Evolutionary conservation across 2,797 vertebrate genomes (phyloP).

Genomic region (Catamblyrhynchus diadema): DNA sequence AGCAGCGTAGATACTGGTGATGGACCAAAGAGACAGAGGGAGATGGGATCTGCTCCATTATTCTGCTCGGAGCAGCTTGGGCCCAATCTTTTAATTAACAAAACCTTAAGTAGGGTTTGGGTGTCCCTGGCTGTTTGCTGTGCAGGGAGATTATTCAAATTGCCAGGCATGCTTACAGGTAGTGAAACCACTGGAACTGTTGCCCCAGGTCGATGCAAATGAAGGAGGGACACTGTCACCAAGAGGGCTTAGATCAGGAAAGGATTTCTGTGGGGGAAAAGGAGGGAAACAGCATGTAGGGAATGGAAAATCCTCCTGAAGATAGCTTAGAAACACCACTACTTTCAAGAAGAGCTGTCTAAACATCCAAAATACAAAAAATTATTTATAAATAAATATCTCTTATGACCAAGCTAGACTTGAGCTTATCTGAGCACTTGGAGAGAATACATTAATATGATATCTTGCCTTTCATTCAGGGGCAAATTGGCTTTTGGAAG

Average conservation of each 20-base stretch:
- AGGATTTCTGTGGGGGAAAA: not conserved
- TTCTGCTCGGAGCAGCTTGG: slow-evolving; percentile 35
- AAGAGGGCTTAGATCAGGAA: not conserved
- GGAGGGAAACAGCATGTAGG: not conserved
- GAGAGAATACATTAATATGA: not conserved
- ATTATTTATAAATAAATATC: not conserved
- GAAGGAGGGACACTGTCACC: not conserved
- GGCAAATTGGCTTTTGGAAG: not conserved
- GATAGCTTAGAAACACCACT: not conserved
- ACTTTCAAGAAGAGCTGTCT: not conserved
- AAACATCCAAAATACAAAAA: not conserved
- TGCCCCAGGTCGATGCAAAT: not conserved
- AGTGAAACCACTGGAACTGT: not conserved
- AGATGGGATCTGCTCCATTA: slow-evolving; percentile 31
- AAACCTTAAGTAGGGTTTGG: not conserved
- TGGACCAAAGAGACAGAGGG: not conserved
- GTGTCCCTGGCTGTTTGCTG: not conserved
- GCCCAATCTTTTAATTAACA: slow-evolving; percentile 41
- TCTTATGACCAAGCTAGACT: not conserved
- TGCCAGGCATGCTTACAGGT: not conserved
- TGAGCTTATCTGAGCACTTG: not conserved
- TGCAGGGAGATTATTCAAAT: not conserved
- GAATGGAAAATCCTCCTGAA: not conserved
- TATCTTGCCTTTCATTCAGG: not conserved
- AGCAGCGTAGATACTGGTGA: not conserved